Evolutionary conservation across 2,113 vertebrate species (phyloP).

Genomic region (Clarias macrocephalus): DNA sequence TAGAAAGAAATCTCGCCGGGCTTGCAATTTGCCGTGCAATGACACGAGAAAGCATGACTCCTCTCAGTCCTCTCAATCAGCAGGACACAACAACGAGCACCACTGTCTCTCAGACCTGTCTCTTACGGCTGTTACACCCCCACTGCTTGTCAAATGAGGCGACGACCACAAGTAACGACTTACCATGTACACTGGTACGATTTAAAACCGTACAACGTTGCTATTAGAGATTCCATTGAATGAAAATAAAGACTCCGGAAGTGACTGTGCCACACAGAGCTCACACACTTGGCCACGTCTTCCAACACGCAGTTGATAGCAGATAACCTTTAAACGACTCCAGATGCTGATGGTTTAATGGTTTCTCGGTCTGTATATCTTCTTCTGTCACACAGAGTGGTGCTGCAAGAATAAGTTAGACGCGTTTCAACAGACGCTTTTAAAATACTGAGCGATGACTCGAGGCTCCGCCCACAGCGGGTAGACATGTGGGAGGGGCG

Average conservation of each 20-base stretch:
- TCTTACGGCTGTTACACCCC: neutral
- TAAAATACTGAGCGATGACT: neutral
- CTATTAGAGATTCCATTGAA: neutral
- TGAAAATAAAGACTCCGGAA: slow-evolving; percentile 12
- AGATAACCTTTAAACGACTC: neutral
- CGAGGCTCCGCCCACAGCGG: neutral
- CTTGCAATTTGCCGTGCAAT: neutral
- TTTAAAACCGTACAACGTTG: neutral
- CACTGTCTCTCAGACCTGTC: too few relatives aligned
- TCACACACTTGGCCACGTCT: neutral
- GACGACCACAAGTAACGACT: slow-evolving; percentile 12
- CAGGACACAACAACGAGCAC: neutral
- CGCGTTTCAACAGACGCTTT: neutral
- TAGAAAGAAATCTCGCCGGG: neutral
- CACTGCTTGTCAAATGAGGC: neutral
- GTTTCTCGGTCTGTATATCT: neutral
- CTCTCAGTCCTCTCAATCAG: neutral
- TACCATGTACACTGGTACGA: slow-evolving; percentile 16
- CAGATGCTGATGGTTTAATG: neutral
- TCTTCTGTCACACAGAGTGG: neutral
- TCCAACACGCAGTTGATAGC: neutral
- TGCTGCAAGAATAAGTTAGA: neutral
- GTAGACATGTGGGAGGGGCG: neutral
- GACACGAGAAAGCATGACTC: neutral
- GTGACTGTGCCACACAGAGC: neutral